Conservation (phyloP, 2,797 vertebrate species). For the Psittacula echo region DNA sequence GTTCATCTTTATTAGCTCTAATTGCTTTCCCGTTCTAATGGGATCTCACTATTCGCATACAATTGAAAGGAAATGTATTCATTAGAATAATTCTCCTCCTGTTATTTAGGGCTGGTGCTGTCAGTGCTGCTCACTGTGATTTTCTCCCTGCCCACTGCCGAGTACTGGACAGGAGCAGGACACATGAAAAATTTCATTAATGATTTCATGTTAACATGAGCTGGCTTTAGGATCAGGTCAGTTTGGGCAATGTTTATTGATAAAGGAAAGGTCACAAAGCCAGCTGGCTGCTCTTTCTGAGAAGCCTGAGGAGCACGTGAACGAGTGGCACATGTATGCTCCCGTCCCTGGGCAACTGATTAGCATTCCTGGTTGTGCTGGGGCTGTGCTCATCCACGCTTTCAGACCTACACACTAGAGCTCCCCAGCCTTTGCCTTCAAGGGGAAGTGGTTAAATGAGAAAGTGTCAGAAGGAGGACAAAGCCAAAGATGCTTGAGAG, state of each 20-base stretch:
- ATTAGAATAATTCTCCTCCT: constrained; percentile 82
- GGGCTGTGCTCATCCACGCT: rapidly evolving
- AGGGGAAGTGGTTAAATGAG: not conserved
- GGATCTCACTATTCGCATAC: constrained; percentile 80
- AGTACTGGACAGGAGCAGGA: constrained; percentile 33
- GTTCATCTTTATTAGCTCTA: constrained; percentile 86
- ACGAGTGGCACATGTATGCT: not conserved
- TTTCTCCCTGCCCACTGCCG: constrained; percentile 45
- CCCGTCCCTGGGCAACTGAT: rapidly evolving
- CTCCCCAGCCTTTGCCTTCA: not conserved
- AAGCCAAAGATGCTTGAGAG: not conserved
- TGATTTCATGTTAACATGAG: not conserved
- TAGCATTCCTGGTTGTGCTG: rapidly evolving
- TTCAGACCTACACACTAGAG: not conserved
- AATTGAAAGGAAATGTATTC: constrained; percentile 84
- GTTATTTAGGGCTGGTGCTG: constrained; percentile 72
- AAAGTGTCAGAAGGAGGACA: not conserved
- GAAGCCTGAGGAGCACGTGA: not conserved
- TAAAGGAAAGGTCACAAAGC: not conserved
- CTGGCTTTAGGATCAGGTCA: not conserved
- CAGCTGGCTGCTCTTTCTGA: not conserved
- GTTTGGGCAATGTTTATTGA: not conserved
- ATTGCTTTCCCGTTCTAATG: constrained; percentile 85
- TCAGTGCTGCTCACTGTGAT: constrained; percentile 58
- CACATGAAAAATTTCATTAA: constrained; percentile 28